Evolutionary conservation across 2,113 vertebrate genomes (phyloP).

Genomic region (Mellivora capensis): DNA sequence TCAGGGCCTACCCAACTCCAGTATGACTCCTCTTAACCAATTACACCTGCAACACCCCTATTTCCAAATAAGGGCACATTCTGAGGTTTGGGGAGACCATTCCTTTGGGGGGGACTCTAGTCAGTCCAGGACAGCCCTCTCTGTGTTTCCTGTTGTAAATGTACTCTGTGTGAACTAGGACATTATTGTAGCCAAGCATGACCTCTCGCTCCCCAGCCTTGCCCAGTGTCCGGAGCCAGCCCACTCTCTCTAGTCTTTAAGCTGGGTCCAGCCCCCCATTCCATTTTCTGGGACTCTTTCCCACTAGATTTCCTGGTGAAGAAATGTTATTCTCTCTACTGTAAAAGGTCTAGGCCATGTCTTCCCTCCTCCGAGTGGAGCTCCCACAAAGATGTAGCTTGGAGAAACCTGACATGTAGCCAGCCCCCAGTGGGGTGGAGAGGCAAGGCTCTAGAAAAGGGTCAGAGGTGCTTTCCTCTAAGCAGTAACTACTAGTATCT

Average conservation of each 20-base stretch:
- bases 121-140: neutral
- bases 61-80: neutral
- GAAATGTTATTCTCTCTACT: neutral
- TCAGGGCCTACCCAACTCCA: neutral
- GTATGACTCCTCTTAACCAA: neutral
- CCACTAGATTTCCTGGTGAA: neutral
- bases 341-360: neutral
- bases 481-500: neutral
- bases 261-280: neutral
- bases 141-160: neutral
- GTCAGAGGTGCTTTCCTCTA: neutral
- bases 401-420: neutral
- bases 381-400: neutral
- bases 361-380: fast-evolving
- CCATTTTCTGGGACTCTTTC: neutral
- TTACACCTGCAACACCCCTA: neutral
- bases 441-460: fast-evolving
- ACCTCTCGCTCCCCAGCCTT: neutral
- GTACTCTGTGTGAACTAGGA: neutral
- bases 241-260: neutral
- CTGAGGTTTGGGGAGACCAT: neutral
- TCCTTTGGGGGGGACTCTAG: neutral
- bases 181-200: neutral
- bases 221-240: neutral
- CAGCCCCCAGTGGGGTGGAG: neutral